phyloP scores from a whole-genome alignment of 2,888 invertebrate genomes.

The Melanostoma scalare region DNA sequence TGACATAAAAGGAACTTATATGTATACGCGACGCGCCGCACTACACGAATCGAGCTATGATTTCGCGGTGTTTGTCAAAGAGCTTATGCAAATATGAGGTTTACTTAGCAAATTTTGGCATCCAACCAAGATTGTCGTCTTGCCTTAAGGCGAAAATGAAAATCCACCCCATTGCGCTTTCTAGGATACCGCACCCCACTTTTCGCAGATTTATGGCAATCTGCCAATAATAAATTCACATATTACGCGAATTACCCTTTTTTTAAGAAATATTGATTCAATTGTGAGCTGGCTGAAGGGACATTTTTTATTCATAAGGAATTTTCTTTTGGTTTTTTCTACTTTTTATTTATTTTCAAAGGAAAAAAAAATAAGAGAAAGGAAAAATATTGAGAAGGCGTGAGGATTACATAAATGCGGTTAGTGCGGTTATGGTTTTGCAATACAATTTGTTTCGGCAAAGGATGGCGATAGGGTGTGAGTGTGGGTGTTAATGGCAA shows the following conservation, averaged over 20 bases:
- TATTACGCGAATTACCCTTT: conserved; percentile 73
- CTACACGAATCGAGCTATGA: conserved; percentile 52
- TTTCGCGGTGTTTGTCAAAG: conserved; percentile 63
- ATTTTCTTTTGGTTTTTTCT: conserved; percentile 36
- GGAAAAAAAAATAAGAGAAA: conserved; percentile 47
- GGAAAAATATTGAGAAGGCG: conserved; percentile 29
- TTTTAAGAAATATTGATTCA: conserved; percentile 69
- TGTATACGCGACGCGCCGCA: conserved; percentile 24
- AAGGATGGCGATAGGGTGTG: conserved; percentile 26
- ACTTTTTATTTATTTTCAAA: conserved; percentile 59
- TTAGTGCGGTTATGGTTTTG: conserved; percentile 50
- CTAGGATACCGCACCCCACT: conserved; percentile 26
- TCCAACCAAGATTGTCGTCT: conserved; percentile 10
- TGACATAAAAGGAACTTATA: conserved; percentile 24
- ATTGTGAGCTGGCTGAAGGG: conserved; percentile 60
- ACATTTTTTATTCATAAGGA: conserved; percentile 72
- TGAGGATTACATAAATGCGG: conserved; percentile 50
- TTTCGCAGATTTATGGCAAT: conserved; percentile 67
- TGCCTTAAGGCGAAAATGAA: conserved; percentile 16
- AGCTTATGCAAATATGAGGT: conserved; percentile 63
- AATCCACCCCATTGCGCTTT: conserved; percentile 34
- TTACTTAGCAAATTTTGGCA: conserved; percentile 34
- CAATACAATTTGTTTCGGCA: conserved; percentile 67
- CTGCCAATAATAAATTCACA: conserved; percentile 73
- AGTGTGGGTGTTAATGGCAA: conserved; percentile 70